A percentile compares a stretch with the other conserved stretches of the same genome.
These are phyloP conservation scores for Schizopygopsis pylzovi DNA, from an alignment of 2,797 vertebrate species.

Conservation along the genomic window DNA sequence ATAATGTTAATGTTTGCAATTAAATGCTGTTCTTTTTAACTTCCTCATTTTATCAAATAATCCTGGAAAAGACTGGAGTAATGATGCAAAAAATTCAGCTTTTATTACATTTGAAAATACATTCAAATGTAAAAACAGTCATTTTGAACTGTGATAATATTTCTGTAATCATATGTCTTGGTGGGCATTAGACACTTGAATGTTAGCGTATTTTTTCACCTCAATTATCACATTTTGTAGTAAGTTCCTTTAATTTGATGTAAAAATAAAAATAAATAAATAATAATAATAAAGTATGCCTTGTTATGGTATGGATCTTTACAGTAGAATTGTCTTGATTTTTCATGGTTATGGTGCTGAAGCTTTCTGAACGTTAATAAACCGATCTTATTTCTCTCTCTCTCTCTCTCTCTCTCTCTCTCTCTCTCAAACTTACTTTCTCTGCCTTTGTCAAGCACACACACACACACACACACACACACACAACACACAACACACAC, in stretches of 20 bases:
- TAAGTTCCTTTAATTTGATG: neutral
- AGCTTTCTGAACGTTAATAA: conserved; percentile 20
- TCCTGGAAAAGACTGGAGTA: neutral
- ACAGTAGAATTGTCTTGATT: neutral
- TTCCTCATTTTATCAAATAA: neutral
- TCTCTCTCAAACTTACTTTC: neutral
- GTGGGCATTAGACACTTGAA: neutral
- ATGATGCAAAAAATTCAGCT: neutral
- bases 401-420: neutral
- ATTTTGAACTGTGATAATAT: too few species aligned
- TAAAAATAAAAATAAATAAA: neutral
- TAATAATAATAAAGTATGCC: neutral
- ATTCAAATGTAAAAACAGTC: neutral
- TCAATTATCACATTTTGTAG: neutral
- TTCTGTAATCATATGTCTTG: too few species aligned
- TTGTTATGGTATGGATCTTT: neutral
- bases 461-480: neutral
- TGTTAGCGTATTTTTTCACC: neutral
- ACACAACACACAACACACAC: too few species aligned
- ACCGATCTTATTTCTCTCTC: neutral
- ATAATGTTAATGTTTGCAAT: neutral
- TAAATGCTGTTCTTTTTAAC: neutral
- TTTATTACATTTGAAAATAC: neutral
- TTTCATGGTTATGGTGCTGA: neutral
- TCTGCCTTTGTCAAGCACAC: neutral